These are phyloP conservation scores for Centruroides sculpturatus DNA, from an alignment of 1,140 invertebrate genomes.

Conservation along the genomic window DNA sequence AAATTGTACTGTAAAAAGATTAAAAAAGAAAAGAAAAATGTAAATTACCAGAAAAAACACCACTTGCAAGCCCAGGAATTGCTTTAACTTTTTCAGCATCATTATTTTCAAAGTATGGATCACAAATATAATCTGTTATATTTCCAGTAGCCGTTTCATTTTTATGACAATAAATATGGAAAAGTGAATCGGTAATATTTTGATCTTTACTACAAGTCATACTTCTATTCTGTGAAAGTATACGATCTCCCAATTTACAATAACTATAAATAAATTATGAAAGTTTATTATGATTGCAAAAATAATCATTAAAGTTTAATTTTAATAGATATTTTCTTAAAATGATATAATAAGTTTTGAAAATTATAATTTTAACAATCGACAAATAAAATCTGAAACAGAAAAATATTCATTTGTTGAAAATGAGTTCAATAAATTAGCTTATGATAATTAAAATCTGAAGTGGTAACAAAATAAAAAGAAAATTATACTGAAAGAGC, in stretches of 20 bases:
- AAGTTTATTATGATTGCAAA: neutral
- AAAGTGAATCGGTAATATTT: conserved; percentile 6
- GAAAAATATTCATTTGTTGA: too few species aligned
- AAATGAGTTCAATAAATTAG: too few species aligned
- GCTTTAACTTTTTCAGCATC: conserved; percentile 41
- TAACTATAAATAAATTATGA: conserved; percentile 4
- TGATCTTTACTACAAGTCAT: conserved; percentile 10
- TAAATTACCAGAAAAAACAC: conserved; percentile 9
- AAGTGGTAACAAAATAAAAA: too few species aligned
- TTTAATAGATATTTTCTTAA: too few species aligned
- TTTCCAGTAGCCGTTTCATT: neutral
- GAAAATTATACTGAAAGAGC: too few species aligned
- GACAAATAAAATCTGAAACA: too few species aligned
- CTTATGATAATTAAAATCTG: too few species aligned
- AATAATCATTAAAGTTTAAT: too few species aligned
- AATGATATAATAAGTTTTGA: too few species aligned
- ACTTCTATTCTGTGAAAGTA: conserved; percentile 5
- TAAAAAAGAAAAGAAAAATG: neutral
- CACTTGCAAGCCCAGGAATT: conserved; percentile 45
- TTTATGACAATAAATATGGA: conserved; percentile 7
- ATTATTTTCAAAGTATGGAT: conserved; percentile 50
- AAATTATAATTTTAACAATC: too few species aligned
- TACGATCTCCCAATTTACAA: conserved; percentile 13
- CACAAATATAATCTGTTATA: conserved; percentile 36
- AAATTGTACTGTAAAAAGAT: too few species aligned